Evolutionary conservation across 2,113 vertebrate species (phyloP), one percentile per base, ranked within the genome.

Genomic region (Coptodon rendalli): DNA sequence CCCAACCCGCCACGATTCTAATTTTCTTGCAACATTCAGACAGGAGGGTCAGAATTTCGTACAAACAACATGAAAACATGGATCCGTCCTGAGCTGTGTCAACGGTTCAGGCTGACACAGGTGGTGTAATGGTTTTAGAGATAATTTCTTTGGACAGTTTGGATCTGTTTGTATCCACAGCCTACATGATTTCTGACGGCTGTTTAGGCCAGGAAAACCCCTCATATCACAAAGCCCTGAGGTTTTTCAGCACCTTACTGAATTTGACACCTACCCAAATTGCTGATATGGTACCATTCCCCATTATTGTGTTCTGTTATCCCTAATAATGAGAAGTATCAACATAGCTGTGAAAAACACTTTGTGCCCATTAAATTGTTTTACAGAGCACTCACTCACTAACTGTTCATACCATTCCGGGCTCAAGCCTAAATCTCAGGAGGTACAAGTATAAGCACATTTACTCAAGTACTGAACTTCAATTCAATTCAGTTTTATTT

Each of bases 31-130:
- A 27, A 27, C 36, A 24, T 73, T 43, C 38, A 24, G 5, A 27
- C 1, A 5, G 0, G 5, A 27, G 22, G 68, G n/a, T 17, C 5
- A 17, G 38, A 73, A 1, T 73, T 73, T 45, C 0, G 0, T 0
- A 1, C 16, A 73, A 17, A 73, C 22, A 45, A 1, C 43, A n/a
- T 31, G 71, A 31, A 78, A 50, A 27, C 27, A 50, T 78, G 71
- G 71, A 50, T 19, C 16, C 43, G n/a, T 78, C 71, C 27, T 50
- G 71, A 29, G 16, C 6, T 0, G 27, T 50, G 10, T 50, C 24
- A 17, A 45, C 1, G 3, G 22, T 73, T 45, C 38, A 73, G 66
- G 22, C 13, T 73, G 38, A 6, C 14, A 16, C n/a, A 45, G 13
- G 13, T 45, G 34, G n/a, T 45, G 22, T 12, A 24, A 56, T 24